Evolutionary conservation across 2,113 vertebrate species (phyloP), one percentile per base, ranked within the genome.

Genomic region (Strix uralensis): DNA sequence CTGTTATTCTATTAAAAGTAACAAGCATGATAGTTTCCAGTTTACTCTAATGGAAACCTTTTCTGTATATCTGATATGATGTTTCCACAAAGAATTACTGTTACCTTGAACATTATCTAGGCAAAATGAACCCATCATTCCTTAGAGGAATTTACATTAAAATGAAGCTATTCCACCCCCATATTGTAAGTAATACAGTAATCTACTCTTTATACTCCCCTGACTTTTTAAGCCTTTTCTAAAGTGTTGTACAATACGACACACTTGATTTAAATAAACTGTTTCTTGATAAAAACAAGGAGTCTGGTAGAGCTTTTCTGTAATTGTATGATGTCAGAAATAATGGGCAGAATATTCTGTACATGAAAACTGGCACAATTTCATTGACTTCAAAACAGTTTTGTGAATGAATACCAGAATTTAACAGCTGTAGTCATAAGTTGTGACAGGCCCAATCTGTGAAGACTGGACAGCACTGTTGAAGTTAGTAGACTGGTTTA

Each of bases 231-330:
- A 97, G 84, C 70, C 77, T 92, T 96, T 95, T 86, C 79, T 46
- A 44, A 97, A 95, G 42, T 93, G 66, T 96, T 80, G 91, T 95
- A 95, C 82, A 91, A 81, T 91, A 96, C 89, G 94, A 96, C 92
- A 59, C 44, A 62, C 82, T 96, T 96, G 90, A 95, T 98, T 97
- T 97, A 94, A 97, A 88, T 86, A 91, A 92, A 86, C 61, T 49
- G 46, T 85, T 96, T 87, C 88, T 74, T 67, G 88, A 78, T 92
- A 94, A 95, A 97, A 96, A 92, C 86, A 94, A 95, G 79, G 40
- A 96, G 36, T 67, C 92, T 88, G 32, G 46, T 72, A 73, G 62
- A 97, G 86, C 38, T 65, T 52, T 84, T 93, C 40, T 75, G 5
- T 63, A 88, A 90, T 6, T 72, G n/a, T 30, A 8, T 57, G 49